Evolutionary conservation across 2,888 invertebrate genomes (phyloP).

Genomic region (Noctua comes): DNA sequence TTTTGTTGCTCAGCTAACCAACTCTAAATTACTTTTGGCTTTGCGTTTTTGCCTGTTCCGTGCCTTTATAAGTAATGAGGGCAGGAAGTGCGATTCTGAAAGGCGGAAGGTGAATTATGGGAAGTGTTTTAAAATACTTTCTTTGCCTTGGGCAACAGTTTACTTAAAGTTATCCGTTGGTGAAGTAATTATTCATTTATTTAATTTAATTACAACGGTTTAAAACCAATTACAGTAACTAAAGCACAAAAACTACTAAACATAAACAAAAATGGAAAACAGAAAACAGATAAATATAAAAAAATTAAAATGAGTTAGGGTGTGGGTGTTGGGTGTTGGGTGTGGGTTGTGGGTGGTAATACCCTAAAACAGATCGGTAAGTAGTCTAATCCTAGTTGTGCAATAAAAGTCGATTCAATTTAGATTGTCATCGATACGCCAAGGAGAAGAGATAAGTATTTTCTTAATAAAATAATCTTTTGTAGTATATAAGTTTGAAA

Average conservation of each 20-base stretch:
- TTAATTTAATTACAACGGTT: too few relatives aligned
- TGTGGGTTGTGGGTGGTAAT: too few relatives aligned
- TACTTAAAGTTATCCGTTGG: too few relatives aligned
- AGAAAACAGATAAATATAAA: too few relatives aligned
- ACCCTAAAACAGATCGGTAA: too few relatives aligned
- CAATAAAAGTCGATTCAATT: neutral
- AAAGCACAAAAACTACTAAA: too few relatives aligned
- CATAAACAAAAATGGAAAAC: too few relatives aligned
- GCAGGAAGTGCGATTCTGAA: neutral
- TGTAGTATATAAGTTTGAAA: neutral
- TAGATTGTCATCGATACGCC: neutral
- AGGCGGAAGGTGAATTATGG: neutral
- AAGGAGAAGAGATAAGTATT: neutral
- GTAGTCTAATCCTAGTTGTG: too few relatives aligned
- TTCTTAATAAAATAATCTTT: neutral
- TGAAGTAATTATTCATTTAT: too few relatives aligned
- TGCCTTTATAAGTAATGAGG: slow-evolving; percentile 14
- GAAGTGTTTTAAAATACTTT: neutral
- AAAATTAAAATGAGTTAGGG: too few relatives aligned
- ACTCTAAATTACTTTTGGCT: slow-evolving; percentile 30
- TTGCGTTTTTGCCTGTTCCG: slow-evolving; percentile 2
- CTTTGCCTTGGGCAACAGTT: neutral
- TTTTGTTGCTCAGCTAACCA: slow-evolving; percentile 38
- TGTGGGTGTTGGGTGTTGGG: too few relatives aligned
- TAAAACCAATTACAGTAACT: too few relatives aligned